phyloP scores from a whole-genome alignment of 2,888 invertebrate species.

The Bombylius major region DNA sequence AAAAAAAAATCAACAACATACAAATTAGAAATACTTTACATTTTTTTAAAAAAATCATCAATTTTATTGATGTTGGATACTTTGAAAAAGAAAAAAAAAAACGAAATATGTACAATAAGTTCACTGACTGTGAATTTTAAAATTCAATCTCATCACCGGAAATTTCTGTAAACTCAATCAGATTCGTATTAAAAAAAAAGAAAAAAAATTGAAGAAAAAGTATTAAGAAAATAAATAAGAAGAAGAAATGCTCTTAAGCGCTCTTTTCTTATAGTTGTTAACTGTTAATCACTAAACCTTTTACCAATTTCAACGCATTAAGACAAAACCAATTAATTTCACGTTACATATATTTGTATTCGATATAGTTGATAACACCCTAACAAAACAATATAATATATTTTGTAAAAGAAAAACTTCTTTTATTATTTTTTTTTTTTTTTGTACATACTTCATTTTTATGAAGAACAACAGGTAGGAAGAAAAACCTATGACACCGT shows the following conservation, averaged over 20 bases:
- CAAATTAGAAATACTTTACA: not conserved
- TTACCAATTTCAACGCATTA: slow-evolving; percentile 16
- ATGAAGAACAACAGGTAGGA: too few species aligned
- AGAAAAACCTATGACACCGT: too few species aligned
- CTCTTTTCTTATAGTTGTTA: slow-evolving; percentile 7
- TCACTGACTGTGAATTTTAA: slow-evolving; percentile 11
- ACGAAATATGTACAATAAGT: slow-evolving; percentile 3
- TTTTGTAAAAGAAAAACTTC: too few species aligned
- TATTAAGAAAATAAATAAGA: too few species aligned
- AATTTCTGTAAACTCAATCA: slow-evolving; percentile 7
- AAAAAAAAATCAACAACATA: slow-evolving; percentile 1
- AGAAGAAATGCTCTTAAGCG: too few species aligned
- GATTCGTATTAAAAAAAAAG: not conserved
- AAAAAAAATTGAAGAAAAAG: too few species aligned
- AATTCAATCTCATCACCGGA: slow-evolving; percentile 13
- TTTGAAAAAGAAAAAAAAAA: not conserved
- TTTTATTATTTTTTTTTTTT: too few species aligned
- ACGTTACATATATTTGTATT: slow-evolving; percentile 12
- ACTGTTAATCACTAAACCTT: slow-evolving; percentile 15
- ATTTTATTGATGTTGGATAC: too few species aligned
- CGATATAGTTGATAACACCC: not conserved
- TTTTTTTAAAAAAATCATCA: too few species aligned
- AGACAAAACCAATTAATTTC: slow-evolving; percentile 16
- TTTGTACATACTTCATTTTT: too few species aligned
- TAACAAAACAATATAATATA: too few species aligned